Conservation (phyloP, 2,797 vertebrate species). For the Coracias cyanogaster region DNA sequence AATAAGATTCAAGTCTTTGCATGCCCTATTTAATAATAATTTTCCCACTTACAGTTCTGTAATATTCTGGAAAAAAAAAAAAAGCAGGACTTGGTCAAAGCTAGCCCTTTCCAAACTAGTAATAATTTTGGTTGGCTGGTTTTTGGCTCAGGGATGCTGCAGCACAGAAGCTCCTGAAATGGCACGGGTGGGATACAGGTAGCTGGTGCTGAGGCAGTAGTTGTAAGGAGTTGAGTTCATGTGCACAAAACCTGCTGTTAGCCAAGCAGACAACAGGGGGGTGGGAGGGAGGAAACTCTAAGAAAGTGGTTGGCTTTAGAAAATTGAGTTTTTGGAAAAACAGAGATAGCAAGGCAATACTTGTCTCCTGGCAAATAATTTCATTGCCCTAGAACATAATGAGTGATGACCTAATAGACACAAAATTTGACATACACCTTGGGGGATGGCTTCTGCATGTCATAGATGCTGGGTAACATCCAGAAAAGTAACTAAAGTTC, state of each 20-base stretch:
- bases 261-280: neutral
- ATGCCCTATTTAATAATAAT: neutral
- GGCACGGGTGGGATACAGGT: neutral
- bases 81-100: neutral
- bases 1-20: neutral
- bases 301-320: neutral
- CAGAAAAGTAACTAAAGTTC: conserved; percentile 1
- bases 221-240: neutral
- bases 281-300: neutral
- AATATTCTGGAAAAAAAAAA: neutral
- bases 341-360: neutral
- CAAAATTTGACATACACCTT: neutral
- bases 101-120: neutral
- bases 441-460: neutral
- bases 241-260: neutral
- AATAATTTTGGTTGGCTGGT: neutral
- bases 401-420: neutral
- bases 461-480: neutral
- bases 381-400: neutral
- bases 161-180: neutral
- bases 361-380: neutral
- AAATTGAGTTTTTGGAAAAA: neutral
- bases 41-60: neutral
- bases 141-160: neutral
- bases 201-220: neutral